Base-by-base conservation (phyloP, 1,140 invertebrate genomes). In the Drosophila pectinifera region DNA sequence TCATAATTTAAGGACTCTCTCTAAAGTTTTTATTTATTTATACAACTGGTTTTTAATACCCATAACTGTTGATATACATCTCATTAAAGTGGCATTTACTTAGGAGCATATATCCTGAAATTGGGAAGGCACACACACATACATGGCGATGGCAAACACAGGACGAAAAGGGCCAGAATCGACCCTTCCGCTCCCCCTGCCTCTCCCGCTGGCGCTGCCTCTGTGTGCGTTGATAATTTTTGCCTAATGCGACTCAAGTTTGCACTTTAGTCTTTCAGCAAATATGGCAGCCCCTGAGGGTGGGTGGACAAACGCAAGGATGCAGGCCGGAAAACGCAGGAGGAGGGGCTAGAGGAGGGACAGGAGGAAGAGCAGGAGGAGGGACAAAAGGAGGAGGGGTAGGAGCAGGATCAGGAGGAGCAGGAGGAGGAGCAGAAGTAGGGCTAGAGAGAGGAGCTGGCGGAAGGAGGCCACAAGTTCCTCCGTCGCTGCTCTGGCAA, bases 181-280 rank as follows among this genome's bases (percentile, higher is more conserved):
- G 28, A 53, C 49, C 31, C 48, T 34, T 49, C n/a, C n/a, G n/a
- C n/a, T n/a, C n/a, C n/a, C n/a, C 31, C 1, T 34, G 11, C 28
- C 10, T 20, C 20, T 51, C 28, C 13, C 13, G 4, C 26, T 31
- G n/a, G 39, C 26, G 4, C 22, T 22, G 22, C 28, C 28, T 31
- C 53, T 45, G 61, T 67, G 72, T 75, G 73, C 82, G 65, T 75
- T 82, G 82, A 85, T 86, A 82, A 86, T 86, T 86, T 86, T 59
- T 67, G 67, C 82, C 85, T 86, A 86, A 86, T 86, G 82, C 83
- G 74, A 86, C 82, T 86, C 61, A 82, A 86, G 82, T 86, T 86
- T 86, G 83, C 82, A 86, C 78, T 86, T 59, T 76, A 82, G 83
- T 88, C 74, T 82, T 88, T 79, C 54, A 73, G 70, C 79, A 88